Base-by-base conservation (phyloP, 2,113 vertebrate species). In the Semnopithecus entellus region DNA sequence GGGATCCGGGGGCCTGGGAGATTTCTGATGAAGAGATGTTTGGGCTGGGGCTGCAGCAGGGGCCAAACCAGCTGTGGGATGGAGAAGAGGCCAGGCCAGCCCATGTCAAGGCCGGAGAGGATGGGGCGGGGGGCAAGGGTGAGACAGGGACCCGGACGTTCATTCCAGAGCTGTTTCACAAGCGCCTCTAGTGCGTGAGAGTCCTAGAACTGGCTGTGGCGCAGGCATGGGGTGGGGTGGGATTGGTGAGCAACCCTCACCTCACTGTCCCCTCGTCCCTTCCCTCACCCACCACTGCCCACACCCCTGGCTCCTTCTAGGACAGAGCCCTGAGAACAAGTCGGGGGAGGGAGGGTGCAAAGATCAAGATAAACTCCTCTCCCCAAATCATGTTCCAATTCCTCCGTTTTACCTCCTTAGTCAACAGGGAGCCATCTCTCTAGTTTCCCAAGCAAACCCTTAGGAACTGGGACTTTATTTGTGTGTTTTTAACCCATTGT, bases 171-270 rank as follows among this genome's bases (percentile, higher is more conserved):
- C 50, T 43, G 11, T 16, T 48, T 27, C 48, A 20, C 1, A 25
- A 78, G 73, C 14, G 8, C 5, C 1, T 4, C 3, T 4, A 6
- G 16, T 14, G 52, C 1, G 35, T 8, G 1, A 18, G n/a, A n/a
- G n/a, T 43, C 73, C 75, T 16, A 38, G 30, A 22, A 22, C 9
- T 20, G 12, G 14, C 30, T 61, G 8, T 1, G 40, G 61, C 4
- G 11, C 2, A 20, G 79, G 52, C 27, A 11, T 55, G 18, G 18
- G 52, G 52, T 55, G 17, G 27, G 4, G 16, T n/a, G 22, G 38
- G 45, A 6, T 48, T 9, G 35, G 2, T 8, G 55, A 11, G 38
- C 14, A 8, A 25, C 18, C 32, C 7, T 10, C 18, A 16, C 32
- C 1, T 18, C 30, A 16, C 27, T 10, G 72, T 6, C 72, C 30